Evolutionary conservation across 2,113 vertebrate genomes (phyloP).

Genomic region (Butorides virescens): DNA sequence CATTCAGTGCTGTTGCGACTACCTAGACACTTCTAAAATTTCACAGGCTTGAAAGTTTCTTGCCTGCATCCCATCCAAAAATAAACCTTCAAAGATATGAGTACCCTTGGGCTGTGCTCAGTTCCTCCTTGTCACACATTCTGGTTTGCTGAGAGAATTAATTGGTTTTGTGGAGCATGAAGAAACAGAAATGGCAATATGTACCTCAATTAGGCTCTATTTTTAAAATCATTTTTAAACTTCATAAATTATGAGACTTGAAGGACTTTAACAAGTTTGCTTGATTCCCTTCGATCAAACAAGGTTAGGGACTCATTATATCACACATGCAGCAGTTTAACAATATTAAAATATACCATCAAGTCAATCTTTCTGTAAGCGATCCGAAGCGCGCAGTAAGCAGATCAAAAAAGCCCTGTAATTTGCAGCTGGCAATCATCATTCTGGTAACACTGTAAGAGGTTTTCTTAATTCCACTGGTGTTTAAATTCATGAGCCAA

Average conservation of each 20-base stretch:
- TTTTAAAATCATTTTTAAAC: slow-evolving; percentile 12
- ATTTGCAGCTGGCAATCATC: slow-evolving; percentile 37
- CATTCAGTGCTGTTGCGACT: not conserved
- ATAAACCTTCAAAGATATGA: slow-evolving; percentile 1
- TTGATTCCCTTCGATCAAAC: slow-evolving; percentile 34
- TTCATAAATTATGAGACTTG: slow-evolving; percentile 14
- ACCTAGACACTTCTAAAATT: not conserved
- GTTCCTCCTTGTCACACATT: slow-evolving; percentile 5
- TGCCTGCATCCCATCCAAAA: not conserved
- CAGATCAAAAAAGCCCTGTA: slow-evolving; percentile 18
- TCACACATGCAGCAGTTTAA: not conserved
- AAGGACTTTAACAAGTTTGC: slow-evolving; percentile 26
- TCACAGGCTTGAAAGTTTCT: not conserved
- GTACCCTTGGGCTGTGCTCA: slow-evolving; percentile 34
- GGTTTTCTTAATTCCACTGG: slow-evolving; percentile 31
- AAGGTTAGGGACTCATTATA: slow-evolving; percentile 29
- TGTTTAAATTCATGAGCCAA: slow-evolving; percentile 41
- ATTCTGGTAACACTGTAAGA: not conserved
- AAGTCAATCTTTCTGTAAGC: slow-evolving; percentile 19
- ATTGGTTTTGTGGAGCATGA: slow-evolving; percentile 50
- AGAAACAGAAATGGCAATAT: slow-evolving; percentile 30
- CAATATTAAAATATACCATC: slow-evolving; percentile 31
- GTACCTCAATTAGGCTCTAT: slow-evolving; percentile 37
- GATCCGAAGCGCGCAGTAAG: not conserved
- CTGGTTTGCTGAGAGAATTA: slow-evolving; percentile 46